Evolutionary conservation across 2,888 invertebrate genomes (phyloP), one percentile per base, ranked within the genome.

Genomic region (Agelastica alni): DNA sequence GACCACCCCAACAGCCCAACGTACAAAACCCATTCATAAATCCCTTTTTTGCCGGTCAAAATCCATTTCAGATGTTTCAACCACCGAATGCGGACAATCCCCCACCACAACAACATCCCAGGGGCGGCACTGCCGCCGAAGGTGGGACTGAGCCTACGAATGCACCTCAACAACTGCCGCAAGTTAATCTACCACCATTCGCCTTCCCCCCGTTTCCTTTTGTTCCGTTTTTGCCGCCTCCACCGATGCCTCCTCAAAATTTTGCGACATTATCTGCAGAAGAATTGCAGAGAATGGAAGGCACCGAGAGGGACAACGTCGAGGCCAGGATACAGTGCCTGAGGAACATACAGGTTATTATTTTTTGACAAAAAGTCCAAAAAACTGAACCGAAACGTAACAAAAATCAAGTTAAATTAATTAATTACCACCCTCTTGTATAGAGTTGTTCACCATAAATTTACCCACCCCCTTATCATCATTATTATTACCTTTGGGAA

Each of bases 211-310:
- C 79, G 14, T 78, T 79, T 61, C 81, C 82, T 13, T 81, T 82
- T 63, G 65, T 75, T 63, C 79, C 83, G 5, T 80, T 79, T 57
- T 73, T 82, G 58, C 83, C 84, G 28, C 85, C 89, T 9, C 89
- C 89, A 14, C 93, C 93, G 1, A 85, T 88, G 56, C 88, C 91
- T 28, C 91, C 92, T 34, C 82, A 85, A 28, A 85, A 87, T 67
- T 82, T 95, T 55, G 83, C 86, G 41, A 84, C 83, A 26, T 79
- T 98, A 44, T 85, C 86, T 32, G 85, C 88, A 37, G 95, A 93
- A 37, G 96, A 98, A 71, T 80, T 99, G 48, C 81, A 83, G 53
- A 82, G 85, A 10, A 85, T 99, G 87, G 99, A 99, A 77, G 96
- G 96, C 20, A 86, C 84, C 62, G 88, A 93, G 68, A 83, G 97